Evolutionary conservation across 2,113 vertebrate species (phyloP).

Genomic region (Syngnathus floridae): DNA sequence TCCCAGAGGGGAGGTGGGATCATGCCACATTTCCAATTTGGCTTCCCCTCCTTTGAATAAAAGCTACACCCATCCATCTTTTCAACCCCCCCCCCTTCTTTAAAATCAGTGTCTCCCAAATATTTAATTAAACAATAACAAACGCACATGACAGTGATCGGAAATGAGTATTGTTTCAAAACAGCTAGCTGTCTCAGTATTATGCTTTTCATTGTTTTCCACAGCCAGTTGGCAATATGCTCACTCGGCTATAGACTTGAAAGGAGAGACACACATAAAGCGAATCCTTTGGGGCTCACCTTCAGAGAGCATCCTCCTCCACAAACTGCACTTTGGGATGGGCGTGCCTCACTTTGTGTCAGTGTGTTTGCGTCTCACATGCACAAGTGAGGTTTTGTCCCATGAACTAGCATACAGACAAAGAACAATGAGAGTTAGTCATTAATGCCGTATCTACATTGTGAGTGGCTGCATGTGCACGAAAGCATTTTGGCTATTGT

Average conservation of each 20-base stretch:
- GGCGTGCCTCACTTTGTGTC: conserved; percentile 29
- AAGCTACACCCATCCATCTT: conserved; percentile 48
- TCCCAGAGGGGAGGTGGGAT: conserved; percentile 60
- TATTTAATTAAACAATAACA: background rate
- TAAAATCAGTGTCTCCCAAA: conserved; percentile 7
- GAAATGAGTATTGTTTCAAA: background rate
- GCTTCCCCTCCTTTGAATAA: conserved; percentile 58
- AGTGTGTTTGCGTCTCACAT: background rate
- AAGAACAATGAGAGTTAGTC: conserved; percentile 45
- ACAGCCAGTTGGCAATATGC: background rate
- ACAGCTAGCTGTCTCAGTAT: background rate
- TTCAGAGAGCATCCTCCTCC: conserved; percentile 50
- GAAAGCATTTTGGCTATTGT: background rate
- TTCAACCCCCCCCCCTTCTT: background rate
- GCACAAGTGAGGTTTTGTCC: background rate
- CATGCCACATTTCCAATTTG: conserved; percentile 66
- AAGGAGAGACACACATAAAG: conserved; percentile 24
- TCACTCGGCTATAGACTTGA: conserved; percentile 39
- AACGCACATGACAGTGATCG: background rate
- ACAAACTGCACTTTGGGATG: conserved; percentile 50
- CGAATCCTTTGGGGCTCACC: conserved; percentile 57
- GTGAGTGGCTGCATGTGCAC: background rate
- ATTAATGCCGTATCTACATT: conserved; percentile 18
- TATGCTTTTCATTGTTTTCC: conserved; percentile 3
- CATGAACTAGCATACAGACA: conserved; percentile 23